These are phyloP conservation scores for Calameuta pallipes DNA, from an alignment of 2,888 invertebrate species.

Conservation along the genomic window DNA sequence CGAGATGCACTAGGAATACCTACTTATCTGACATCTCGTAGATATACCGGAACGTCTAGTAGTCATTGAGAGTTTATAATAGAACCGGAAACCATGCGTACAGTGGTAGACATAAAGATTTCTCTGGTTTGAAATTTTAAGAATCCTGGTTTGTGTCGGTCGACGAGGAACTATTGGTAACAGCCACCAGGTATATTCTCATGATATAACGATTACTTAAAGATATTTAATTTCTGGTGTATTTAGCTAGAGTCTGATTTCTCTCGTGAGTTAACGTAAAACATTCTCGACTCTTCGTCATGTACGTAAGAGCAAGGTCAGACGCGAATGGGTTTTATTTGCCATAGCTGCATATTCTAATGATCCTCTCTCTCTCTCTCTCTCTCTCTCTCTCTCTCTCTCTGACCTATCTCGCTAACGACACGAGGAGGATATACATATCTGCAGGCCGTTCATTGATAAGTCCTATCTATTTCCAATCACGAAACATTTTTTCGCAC, in stretches of 20 bases:
- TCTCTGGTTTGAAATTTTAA: background rate
- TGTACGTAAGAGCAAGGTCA: background rate
- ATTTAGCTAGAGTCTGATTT: background rate
- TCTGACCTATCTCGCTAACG: background rate
- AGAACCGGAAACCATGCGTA: background rate
- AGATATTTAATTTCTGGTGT: background rate
- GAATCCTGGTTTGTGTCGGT: background rate
- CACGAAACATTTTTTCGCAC: background rate
- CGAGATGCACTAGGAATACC: constrained; percentile 40
- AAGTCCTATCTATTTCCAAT: background rate
- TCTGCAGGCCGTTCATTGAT: background rate
- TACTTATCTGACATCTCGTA: constrained; percentile 17
- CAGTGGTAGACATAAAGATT: background rate
- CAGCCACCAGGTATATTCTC: background rate
- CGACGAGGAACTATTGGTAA: background rate
- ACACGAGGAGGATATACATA: background rate
- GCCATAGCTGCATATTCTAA: background rate
- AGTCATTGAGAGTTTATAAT: background rate
- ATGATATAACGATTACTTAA: background rate
- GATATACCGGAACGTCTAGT: background rate
- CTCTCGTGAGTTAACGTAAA: background rate
- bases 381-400: too few species aligned
- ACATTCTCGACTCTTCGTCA: background rate
- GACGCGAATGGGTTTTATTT: background rate
- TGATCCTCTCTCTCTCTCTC: background rate